phyloP scores from a whole-genome alignment of 2,113 vertebrate genomes.

The Rallus limicola region DNA sequence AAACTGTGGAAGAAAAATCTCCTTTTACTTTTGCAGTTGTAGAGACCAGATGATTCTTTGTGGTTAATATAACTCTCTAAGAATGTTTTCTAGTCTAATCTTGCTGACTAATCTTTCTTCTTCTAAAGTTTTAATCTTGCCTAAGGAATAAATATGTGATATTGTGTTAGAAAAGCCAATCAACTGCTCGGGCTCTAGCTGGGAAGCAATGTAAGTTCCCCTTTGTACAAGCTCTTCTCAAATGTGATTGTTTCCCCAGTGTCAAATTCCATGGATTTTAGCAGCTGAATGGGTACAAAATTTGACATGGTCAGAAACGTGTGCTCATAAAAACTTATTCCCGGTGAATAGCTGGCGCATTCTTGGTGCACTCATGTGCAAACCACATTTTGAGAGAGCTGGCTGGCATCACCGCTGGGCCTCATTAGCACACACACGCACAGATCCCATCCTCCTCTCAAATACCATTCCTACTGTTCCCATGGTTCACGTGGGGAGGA shows the following conservation, averaged over 20 bases:
- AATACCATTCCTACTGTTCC: background rate
- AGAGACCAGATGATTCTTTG: background rate
- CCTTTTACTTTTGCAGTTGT: background rate
- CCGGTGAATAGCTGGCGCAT: constrained; percentile 48
- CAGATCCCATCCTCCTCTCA: background rate
- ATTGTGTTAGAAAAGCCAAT: constrained; percentile 42
- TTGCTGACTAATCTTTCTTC: constrained; percentile 47
- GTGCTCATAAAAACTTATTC: constrained; percentile 38
- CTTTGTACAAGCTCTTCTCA: constrained; percentile 8
- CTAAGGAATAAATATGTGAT: constrained; percentile 39
- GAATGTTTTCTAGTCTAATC: constrained; percentile 19
- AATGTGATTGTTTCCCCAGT: constrained; percentile 8
- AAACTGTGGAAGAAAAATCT: background rate
- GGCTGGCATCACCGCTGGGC: constrained; percentile 47
- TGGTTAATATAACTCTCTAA: background rate
- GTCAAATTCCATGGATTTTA: constrained; percentile 59
- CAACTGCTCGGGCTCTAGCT: background rate
- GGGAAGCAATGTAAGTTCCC: background rate
- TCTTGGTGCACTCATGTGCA: constrained; percentile 68
- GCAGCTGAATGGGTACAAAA: constrained; percentile 40
- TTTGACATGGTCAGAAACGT: constrained; percentile 49
- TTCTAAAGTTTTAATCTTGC: constrained; percentile 34
- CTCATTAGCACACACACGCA: constrained; percentile 62
- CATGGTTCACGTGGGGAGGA: background rate
- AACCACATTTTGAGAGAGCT: background rate